A percentile compares a stretch with the other conserved stretches of the same genome.
Conservation (phyloP, 2,888 invertebrate genomes). For the Ptycholaimellus sp. region DNA sequence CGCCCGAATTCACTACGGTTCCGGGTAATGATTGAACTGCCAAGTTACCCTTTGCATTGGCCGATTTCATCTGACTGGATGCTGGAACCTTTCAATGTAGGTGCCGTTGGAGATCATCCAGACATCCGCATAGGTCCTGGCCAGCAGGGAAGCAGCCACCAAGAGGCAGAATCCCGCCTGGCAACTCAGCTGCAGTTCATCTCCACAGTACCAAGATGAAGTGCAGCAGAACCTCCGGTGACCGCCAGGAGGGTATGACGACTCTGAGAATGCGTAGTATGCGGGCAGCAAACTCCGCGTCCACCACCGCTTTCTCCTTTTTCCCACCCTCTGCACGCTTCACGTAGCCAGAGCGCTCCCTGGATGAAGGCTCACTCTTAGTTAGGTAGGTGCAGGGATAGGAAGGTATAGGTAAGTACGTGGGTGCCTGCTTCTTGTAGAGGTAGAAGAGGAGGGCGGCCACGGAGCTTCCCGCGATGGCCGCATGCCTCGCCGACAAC, state of each 20-base stretch:
- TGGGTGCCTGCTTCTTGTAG: too few species aligned
- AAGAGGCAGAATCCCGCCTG: conserved; percentile 21
- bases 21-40: conserved; percentile 32
- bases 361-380: too few species aligned
- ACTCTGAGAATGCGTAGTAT: conserved; percentile 4
- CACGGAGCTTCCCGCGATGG: too few species aligned
- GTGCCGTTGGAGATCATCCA: conserved; percentile 92
- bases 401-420: too few species aligned
- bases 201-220: too few species aligned
- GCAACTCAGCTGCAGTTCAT: too few species aligned
- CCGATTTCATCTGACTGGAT: conserved; percentile 29
- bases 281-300: conserved; percentile 19
- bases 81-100: conserved; percentile 50
- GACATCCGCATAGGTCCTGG: conserved; percentile 74
- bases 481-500: too few species aligned
- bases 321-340: too few species aligned
- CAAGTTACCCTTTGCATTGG: background rate
- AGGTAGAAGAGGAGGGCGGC: too few species aligned
- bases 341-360: too few species aligned
- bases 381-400: too few species aligned
- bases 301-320: conserved; percentile 24
- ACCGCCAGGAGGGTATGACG: conserved; percentile 9
- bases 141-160: conserved; percentile 50
- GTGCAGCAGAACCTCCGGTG: conserved; percentile 1
- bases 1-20: conserved; percentile 49